phyloP scores from a whole-genome alignment of 2,797 vertebrate species.

The Gallinago nigripennis region DNA sequence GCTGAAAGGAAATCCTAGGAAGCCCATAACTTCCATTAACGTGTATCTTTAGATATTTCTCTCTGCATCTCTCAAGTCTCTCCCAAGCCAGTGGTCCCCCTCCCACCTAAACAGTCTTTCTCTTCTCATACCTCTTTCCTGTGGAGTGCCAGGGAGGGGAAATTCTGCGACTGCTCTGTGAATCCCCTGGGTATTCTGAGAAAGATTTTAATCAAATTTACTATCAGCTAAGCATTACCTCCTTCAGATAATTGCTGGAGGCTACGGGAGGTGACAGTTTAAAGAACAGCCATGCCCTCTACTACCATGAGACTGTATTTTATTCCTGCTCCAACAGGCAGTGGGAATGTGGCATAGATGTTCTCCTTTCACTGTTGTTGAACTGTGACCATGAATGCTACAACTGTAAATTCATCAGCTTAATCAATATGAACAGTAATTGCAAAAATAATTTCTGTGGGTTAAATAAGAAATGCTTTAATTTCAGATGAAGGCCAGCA shows the following conservation, averaged over 20 bases:
- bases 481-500: background rate
- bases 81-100: background rate
- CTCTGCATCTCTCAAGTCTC: background rate
- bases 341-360: background rate
- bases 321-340: background rate
- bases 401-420: background rate
- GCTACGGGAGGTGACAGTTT: background rate
- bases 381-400: background rate
- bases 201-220: background rate
- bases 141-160: background rate
- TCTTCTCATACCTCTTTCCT: background rate
- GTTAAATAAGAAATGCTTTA: background rate
- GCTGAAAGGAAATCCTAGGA: background rate
- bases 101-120: rapidly evolving
- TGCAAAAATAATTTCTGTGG: background rate
- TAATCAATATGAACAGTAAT: background rate
- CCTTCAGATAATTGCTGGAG: background rate
- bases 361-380: background rate
- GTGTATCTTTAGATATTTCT: background rate
- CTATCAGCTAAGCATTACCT: background rate
- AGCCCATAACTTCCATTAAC: background rate
- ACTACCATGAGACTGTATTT: background rate
- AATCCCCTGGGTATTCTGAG: background rate
- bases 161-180: background rate
- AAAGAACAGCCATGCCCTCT: background rate